Conservation (phyloP, 2,797 vertebrate species). For the Hippopotamyrus pictus region DNA sequence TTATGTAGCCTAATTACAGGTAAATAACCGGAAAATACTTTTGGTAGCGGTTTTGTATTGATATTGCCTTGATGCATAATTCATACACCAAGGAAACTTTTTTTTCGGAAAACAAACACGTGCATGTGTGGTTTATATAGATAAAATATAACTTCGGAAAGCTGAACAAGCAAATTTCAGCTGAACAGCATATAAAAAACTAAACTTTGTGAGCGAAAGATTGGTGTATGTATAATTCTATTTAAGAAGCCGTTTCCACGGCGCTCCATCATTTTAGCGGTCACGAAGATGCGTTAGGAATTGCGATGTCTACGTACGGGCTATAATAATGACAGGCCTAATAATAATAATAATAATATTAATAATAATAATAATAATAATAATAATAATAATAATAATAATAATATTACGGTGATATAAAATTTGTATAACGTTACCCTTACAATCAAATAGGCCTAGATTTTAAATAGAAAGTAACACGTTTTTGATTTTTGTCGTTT, state of each 20-base stretch:
- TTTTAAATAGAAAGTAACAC: neutral
- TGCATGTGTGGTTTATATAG: neutral
- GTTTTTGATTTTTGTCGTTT: neutral
- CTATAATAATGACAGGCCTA: neutral
- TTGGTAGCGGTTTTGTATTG: neutral
- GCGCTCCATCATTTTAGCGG: neutral
- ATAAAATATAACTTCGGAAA: neutral
- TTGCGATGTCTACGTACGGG: neutral
- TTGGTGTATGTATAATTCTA: neutral
- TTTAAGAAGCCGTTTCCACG: neutral
- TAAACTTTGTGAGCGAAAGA: neutral
- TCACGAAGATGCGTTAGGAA: neutral
- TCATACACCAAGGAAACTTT: neutral
- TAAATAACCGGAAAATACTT: neutral
- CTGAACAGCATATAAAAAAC: neutral
- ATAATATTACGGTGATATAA: neutral
- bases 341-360: neutral
- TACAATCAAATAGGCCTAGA: neutral
- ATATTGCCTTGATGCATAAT: neutral
- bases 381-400: too few species aligned
- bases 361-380: neutral
- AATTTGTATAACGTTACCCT: neutral
- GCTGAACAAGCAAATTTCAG: neutral
- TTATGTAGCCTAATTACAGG: constrained; percentile 20
- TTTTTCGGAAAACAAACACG: neutral